A percentile compares a stretch with the other conserved stretches of the same genome.
Conservation (phyloP, 1,140 invertebrate species). For the Zaprionus camerounensis region DNA sequence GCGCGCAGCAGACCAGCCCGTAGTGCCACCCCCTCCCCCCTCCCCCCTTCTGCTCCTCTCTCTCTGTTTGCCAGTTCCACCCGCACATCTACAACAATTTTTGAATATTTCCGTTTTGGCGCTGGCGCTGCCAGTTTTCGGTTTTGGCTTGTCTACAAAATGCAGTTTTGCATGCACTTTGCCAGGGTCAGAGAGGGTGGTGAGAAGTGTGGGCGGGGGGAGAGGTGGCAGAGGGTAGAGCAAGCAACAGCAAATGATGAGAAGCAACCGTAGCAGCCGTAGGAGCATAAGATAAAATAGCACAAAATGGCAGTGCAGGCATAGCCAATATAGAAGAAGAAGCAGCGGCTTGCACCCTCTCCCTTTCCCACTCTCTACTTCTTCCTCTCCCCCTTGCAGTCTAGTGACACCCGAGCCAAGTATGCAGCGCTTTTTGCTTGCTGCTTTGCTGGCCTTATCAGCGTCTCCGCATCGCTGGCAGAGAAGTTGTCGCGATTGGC, state of each 20-base stretch:
- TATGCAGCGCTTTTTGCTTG: constrained; percentile 48
- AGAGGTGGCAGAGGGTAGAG: background rate
- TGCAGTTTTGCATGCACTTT: constrained; percentile 80
- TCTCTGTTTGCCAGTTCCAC: background rate
- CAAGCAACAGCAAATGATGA: constrained; percentile 35
- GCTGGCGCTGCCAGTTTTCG: constrained; percentile 64
- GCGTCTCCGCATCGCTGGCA: constrained; percentile 57
- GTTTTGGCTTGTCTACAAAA: constrained; percentile 73
- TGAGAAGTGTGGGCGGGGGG: constrained; percentile 3
- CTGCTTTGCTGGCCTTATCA: constrained; percentile 49
- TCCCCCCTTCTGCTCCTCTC: no score
- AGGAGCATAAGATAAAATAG: constrained; percentile 33
- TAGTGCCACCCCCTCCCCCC: background rate
- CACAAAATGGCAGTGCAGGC: constrained; percentile 56
- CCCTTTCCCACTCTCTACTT: no score
- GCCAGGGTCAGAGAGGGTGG: constrained; percentile 12
- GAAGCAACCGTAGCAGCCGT: constrained; percentile 11
- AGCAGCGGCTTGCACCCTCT: no score
- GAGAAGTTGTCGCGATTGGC: constrained; percentile 69
- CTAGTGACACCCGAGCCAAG: constrained; percentile 21
- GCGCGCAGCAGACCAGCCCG: constrained; percentile 58
- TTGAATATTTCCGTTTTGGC: constrained; percentile 79
- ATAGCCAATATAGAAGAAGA: background rate
- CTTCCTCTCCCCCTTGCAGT: background rate
- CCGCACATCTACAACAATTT: constrained; percentile 64